Evolutionary conservation across 1,140 invertebrate species (phyloP).

Genomic region (Chrysopa pallens): DNA sequence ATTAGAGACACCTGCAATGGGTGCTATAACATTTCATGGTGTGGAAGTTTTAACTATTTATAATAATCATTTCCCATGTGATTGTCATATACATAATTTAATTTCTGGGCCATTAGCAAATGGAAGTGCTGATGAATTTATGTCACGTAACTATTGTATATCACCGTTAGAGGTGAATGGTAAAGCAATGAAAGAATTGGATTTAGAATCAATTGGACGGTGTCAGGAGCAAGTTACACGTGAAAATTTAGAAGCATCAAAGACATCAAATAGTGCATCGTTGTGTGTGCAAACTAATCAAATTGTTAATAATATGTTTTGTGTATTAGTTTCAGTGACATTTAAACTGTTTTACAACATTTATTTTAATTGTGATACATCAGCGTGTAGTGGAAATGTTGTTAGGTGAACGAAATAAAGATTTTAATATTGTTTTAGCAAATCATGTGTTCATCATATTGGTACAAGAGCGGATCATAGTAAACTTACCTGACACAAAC

Average conservation of each 20-base stretch:
- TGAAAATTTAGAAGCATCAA: constrained; percentile 38
- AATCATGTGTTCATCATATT: too few species aligned
- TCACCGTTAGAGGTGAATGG: constrained; percentile 66
- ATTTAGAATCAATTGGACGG: constrained; percentile 43
- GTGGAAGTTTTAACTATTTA: constrained; percentile 46
- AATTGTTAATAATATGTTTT: too few species aligned
- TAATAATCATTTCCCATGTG: constrained; percentile 67
- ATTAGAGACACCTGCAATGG: constrained; percentile 46
- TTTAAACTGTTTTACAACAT: too few species aligned
- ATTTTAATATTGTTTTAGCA: too few species aligned
- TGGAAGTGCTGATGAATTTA: constrained; percentile 41
- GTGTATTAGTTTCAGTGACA: too few species aligned
- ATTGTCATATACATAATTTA: constrained; percentile 58
- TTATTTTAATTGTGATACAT: too few species aligned
- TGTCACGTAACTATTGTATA: constrained; percentile 63
- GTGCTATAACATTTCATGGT: constrained; percentile 40
- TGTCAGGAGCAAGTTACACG: constrained; percentile 46
- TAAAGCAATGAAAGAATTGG: constrained; percentile 45
- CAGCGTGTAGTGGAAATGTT: too few species aligned
- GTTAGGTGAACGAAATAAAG: too few species aligned
- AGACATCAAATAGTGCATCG: background rate
- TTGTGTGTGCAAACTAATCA: too few species aligned
- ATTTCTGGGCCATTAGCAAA: constrained; percentile 52
- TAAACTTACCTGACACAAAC: too few species aligned
- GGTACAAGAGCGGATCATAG: too few species aligned